These are phyloP conservation scores for Oreohelix idahoensis DNA, from an alignment of 1,140 invertebrate genomes.

Conservation along the genomic window DNA sequence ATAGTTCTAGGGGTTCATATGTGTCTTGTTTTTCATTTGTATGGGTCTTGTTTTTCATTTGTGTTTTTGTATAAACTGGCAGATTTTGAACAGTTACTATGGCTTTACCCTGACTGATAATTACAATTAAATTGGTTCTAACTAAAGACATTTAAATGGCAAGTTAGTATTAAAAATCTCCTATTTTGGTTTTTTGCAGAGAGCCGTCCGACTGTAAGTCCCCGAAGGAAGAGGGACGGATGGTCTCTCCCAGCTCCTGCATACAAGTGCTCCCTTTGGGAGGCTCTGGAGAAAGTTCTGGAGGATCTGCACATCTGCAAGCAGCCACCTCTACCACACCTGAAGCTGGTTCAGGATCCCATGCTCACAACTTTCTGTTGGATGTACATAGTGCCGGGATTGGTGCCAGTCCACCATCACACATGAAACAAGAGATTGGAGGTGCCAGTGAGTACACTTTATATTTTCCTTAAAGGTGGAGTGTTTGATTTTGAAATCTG, in stretches of 20 bases:
- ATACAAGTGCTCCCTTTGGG: constrained; percentile 17
- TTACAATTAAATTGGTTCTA: no score
- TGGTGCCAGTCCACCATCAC: constrained; percentile 13
- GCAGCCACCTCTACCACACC: constrained; percentile 50
- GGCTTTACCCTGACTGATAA: no score
- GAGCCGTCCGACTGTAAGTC: constrained; percentile 43
- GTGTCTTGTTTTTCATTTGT: no score
- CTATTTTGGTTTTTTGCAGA: constrained; percentile 17
- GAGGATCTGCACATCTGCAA: constrained; percentile 38
- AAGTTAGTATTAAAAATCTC: neutral
- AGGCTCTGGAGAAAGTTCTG: constrained; percentile 27
- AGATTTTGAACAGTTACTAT: no score
- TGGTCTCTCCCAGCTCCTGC: constrained; percentile 40
- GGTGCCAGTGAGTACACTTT: constrained; percentile 26
- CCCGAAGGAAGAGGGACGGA: constrained; percentile 34
- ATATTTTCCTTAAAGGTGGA: neutral
- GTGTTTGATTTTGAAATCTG: no score
- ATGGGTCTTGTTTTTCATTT: no score
- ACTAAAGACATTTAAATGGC: no score
- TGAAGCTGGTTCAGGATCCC: constrained; percentile 27
- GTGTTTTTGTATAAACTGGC: no score
- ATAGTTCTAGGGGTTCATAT: no score
- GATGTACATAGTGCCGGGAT: constrained; percentile 3
- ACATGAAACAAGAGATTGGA: constrained; percentile 37
- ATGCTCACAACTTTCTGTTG: constrained; percentile 27